These are phyloP conservation scores for Bombus pascuorum DNA, from an alignment of 1,140 invertebrate species.

Conservation along the genomic window DNA sequence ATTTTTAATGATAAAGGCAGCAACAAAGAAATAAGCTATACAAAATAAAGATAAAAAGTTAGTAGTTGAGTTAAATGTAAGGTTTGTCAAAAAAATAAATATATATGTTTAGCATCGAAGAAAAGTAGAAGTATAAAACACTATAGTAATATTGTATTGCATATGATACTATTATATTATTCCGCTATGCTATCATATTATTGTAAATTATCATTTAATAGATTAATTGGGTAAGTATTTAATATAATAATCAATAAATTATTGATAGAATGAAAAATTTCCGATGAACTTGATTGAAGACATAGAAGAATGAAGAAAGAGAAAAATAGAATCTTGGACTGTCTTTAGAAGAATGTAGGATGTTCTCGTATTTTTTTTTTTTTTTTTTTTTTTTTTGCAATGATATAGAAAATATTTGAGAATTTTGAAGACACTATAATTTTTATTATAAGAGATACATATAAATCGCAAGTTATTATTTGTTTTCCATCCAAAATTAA, in stretches of 20 bases:
- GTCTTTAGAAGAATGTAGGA: too few species aligned
- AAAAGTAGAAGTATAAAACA: neutral
- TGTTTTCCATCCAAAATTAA: neutral
- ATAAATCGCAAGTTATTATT: neutral
- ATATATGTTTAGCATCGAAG: neutral
- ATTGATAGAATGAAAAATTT: neutral
- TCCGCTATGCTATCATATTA: neutral
- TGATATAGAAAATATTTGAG: neutral
- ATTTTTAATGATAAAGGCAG: neutral
- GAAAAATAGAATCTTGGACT: neutral
- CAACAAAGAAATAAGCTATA: neutral
- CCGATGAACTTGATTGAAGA: neutral
- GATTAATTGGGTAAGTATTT: neutral
- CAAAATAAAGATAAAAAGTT: neutral
- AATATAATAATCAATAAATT: neutral
- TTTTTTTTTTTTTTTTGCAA: neutral
- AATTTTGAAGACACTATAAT: neutral
- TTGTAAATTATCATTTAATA: neutral
- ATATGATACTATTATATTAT: neutral
- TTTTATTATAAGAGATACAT: neutral
- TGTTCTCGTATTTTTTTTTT: neutral
- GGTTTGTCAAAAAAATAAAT: neutral
- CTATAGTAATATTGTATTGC: neutral
- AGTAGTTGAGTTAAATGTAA: neutral
- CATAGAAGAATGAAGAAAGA: neutral